A percentile compares a stretch with the other conserved stretches of the same genome.
phyloP scores from a whole-genome alignment of 1,140 invertebrate genomes.

The Anastrepha obliqua region DNA sequence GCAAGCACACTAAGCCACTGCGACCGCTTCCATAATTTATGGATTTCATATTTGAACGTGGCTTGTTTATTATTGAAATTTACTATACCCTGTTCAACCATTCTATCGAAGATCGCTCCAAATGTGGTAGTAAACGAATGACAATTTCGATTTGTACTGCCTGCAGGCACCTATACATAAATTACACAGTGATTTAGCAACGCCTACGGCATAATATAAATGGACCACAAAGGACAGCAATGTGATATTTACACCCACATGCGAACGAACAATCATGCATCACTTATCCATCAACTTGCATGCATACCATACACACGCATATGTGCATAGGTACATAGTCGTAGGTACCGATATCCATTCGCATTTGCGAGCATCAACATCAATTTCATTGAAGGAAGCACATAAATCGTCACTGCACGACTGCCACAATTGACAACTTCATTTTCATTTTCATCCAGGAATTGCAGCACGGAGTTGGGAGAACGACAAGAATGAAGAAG shows the following conservation, averaged over 20 bases:
- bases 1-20: no score
- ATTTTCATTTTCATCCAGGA: conserved; percentile 33
- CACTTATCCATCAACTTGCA: not conserved
- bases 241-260: not conserved
- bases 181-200: conserved; percentile 52
- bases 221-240: conserved; percentile 3
- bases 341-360: not conserved
- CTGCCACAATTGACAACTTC: conserved; percentile 48
- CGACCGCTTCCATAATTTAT: not conserved
- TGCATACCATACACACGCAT: not conserved
- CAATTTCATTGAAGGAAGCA: conserved; percentile 49
- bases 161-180: conserved; percentile 33
- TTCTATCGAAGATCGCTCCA: no score
- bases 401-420: conserved; percentile 43
- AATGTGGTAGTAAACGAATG: not conserved
- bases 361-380: conserved; percentile 45
- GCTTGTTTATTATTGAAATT: not conserved
- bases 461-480: not conserved
- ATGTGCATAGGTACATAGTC: not conserved
- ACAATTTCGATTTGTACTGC: conserved; percentile 3
- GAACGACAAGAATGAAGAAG: not conserved
- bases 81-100: no score
- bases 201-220: conserved; percentile 30
- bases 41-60: not conserved
- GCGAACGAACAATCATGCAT: not conserved